A percentile compares a stretch with the other conserved stretches of the same genome.
Evolutionary conservation across 2,888 invertebrate species (phyloP).

Genomic region (Meganola albula): DNA sequence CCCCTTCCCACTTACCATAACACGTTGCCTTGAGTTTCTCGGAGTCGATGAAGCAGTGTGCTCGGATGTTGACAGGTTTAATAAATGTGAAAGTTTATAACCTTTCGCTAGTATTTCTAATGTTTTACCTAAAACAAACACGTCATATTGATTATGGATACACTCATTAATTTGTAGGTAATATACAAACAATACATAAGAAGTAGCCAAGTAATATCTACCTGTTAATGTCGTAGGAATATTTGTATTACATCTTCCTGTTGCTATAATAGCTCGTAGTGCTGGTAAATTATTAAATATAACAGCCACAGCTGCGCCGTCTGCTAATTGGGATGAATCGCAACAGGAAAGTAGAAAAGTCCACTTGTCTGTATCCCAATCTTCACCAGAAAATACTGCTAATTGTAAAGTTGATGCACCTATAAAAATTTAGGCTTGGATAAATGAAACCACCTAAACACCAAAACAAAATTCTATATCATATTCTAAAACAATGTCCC

Average conservation of each 20-base stretch:
- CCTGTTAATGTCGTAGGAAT: constrained; percentile 67
- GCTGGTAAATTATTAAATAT: constrained; percentile 58
- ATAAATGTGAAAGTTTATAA: constrained; percentile 52
- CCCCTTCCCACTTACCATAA: constrained; percentile 44
- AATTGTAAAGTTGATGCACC: constrained; percentile 68
- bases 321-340: constrained; percentile 68
- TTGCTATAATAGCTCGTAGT: constrained; percentile 54
- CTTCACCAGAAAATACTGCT: constrained; percentile 58
- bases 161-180: too few species aligned
- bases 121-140: constrained; percentile 53
- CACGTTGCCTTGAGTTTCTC: constrained; percentile 29
- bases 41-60: constrained; percentile 31
- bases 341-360: constrained; percentile 56
- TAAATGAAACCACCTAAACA: too few species aligned
- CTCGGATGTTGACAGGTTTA: constrained; percentile 30
- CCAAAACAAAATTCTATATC: too few species aligned
- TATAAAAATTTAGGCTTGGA: constrained; percentile 23
- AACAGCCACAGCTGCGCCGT: constrained; percentile 67
- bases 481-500: too few species aligned
- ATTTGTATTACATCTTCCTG: constrained; percentile 64
- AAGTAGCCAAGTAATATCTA: too few species aligned
- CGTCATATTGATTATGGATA: too few species aligned
- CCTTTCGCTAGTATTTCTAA: constrained; percentile 60
- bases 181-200: too few species aligned
- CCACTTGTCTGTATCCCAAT: constrained; percentile 61